A percentile compares a stretch with the other conserved stretches of the same genome.
phyloP scores from a whole-genome alignment of 2,797 vertebrate genomes.

The Phrynocephalus vlangalii region DNA sequence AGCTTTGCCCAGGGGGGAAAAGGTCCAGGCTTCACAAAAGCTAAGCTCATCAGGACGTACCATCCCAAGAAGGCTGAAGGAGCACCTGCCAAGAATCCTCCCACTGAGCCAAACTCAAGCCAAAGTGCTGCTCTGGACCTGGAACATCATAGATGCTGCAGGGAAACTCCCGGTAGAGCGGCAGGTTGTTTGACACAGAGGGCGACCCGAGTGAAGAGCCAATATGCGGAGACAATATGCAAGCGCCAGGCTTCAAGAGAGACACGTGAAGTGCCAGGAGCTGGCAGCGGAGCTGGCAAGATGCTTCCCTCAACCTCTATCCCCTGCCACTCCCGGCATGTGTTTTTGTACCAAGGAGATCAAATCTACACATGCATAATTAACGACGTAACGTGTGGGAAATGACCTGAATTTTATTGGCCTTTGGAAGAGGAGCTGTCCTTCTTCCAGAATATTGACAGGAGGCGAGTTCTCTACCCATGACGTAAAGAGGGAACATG shows the following conservation, averaged over 20 bases:
- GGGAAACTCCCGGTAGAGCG: background rate
- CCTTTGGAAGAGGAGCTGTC: background rate
- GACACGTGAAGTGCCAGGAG: rapidly evolving
- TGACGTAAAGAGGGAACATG: background rate
- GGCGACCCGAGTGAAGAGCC: rapidly evolving
- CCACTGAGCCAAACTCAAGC: background rate
- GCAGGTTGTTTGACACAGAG: rapidly evolving
- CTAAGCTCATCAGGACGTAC: background rate
- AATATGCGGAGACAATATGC: too few species aligned
- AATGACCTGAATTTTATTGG: background rate
- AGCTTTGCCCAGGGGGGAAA: background rate
- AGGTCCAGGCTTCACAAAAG: constrained; percentile 23
- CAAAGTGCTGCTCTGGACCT: background rate
- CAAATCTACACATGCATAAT: background rate
- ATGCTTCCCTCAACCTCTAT: background rate
- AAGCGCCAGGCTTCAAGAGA: rapidly evolving
- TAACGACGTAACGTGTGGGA: background rate
- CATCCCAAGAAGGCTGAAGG: background rate
- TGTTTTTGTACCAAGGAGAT: background rate
- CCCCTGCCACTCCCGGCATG: background rate
- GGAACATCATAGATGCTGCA: rapidly evolving
- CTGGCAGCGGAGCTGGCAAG: background rate
- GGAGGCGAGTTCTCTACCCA: background rate
- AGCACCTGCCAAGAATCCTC: rapidly evolving
- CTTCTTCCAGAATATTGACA: background rate